Evolutionary conservation across 2,797 vertebrate species (phyloP).

Genomic region (Neoniphon sammara): DNA sequence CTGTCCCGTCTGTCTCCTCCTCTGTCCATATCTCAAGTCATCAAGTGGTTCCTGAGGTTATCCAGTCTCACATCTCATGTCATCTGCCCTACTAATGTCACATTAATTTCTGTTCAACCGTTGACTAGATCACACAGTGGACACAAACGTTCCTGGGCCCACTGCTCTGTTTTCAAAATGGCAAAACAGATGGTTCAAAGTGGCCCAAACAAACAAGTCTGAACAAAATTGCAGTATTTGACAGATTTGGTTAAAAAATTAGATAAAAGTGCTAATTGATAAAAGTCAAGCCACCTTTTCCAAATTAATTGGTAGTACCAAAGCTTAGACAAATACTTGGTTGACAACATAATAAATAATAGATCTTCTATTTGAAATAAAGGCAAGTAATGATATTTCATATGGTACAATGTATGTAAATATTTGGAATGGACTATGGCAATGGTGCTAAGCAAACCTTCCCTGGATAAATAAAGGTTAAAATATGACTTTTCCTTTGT

Average conservation of each 20-base stretch:
- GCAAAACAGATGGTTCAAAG: too few relatives aligned
- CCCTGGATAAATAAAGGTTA: too few relatives aligned
- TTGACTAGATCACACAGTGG: constrained; percentile 21
- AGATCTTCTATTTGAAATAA: neutral
- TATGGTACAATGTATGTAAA: neutral
- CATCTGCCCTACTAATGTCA: constrained; percentile 45
- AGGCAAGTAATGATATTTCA: constrained; percentile 21
- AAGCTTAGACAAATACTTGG: too few relatives aligned
- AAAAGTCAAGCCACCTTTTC: too few relatives aligned
- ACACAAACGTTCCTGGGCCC: neutral
- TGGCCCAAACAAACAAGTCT: neutral
- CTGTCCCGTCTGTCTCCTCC: neutral
- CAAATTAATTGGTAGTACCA: too few relatives aligned
- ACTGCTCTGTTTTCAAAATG: constrained; percentile 28
- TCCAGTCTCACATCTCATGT: constrained; percentile 18
- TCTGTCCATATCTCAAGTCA: neutral
- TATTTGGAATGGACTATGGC: too few relatives aligned
- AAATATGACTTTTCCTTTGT: too few relatives aligned
- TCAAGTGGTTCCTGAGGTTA: neutral
- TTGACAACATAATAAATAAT: too few relatives aligned
- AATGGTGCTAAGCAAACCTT: too few relatives aligned
- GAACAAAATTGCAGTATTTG: neutral
- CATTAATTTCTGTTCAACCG: constrained; percentile 38
- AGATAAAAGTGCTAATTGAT: too few relatives aligned
- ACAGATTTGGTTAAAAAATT: too few relatives aligned